A percentile compares a stretch with the other conserved stretches of the same genome.
Conservation (phyloP, 1,140 invertebrate species). For the Euschistus heros region DNA sequence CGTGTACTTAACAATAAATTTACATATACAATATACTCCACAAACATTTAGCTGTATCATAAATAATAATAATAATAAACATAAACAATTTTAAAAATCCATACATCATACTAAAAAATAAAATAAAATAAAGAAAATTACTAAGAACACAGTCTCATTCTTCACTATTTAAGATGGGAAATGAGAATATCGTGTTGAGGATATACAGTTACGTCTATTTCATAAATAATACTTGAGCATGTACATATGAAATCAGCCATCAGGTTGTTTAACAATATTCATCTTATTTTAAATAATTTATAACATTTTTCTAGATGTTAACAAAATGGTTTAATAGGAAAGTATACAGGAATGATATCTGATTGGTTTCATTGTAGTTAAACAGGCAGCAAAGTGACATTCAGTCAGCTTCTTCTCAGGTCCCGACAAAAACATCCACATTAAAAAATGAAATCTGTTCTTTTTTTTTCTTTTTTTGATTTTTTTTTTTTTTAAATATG, state of each 20-base stretch:
- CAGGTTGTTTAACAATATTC: neutral
- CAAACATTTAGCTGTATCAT: neutral
- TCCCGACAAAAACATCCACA: too few relatives aligned
- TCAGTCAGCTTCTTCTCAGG: too few relatives aligned
- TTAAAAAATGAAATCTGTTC: too few relatives aligned
- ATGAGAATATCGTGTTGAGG: neutral
- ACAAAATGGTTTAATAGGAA: conserved; percentile 1
- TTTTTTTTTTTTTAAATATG: neutral
- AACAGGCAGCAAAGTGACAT: too few relatives aligned
- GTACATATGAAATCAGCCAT: conserved; percentile 3
- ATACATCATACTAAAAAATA: neutral
- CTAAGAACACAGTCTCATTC: neutral
- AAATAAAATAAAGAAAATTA: neutral
- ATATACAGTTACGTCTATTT: neutral
- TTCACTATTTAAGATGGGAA: neutral
- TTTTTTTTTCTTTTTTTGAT: too few relatives aligned
- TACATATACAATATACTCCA: neutral
- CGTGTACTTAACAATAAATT: conserved; percentile 11
- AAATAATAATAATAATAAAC: conserved; percentile 6
- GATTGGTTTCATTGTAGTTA: too few relatives aligned
- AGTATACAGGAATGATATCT: conserved; percentile 1
- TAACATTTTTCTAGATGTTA: neutral
- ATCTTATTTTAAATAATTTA: neutral
- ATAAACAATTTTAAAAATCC: neutral
- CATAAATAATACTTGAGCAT: conserved; percentile 7